Percentiles rank a stretch among this genome's conserved stretches.
Evolutionary conservation across 2,797 vertebrate species (phyloP).

Genomic region (Brotula barbata): DNA sequence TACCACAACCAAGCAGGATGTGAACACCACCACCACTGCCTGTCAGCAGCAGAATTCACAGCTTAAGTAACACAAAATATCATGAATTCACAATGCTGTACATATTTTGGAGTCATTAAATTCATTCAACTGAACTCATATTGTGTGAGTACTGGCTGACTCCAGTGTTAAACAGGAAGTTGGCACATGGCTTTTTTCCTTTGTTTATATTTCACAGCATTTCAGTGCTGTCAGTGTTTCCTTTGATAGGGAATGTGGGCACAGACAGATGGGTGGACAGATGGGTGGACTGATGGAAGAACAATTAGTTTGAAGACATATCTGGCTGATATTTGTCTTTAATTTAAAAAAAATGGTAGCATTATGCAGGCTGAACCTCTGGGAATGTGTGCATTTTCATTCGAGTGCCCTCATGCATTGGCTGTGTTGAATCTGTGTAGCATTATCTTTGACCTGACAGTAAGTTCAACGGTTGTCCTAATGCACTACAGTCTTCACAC

Average conservation of each 20-base stretch:
- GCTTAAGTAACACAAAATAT: constrained; percentile 1
- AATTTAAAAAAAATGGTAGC: too few species aligned
- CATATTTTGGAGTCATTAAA: constrained; percentile 7
- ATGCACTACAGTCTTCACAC: background rate
- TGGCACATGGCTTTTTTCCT: constrained; percentile 22
- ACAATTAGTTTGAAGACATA: constrained; percentile 2
- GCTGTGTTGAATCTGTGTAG: background rate
- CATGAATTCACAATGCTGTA: background rate
- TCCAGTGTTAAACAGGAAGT: constrained; percentile 51
- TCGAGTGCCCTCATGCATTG: too few species aligned
- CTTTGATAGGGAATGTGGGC: constrained; percentile 24
- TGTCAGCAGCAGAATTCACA: constrained; percentile 4
- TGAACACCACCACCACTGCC: background rate
- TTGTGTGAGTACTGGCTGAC: constrained; percentile 26
- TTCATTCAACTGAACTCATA: constrained; percentile 33
- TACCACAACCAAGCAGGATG: constrained; percentile 34
- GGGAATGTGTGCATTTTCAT: background rate
- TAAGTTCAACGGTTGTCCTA: background rate
- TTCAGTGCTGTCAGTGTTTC: constrained; percentile 16
- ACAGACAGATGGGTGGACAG: background rate
- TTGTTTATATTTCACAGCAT: constrained; percentile 29
- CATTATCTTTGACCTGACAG: background rate
- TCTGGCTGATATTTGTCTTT: constrained; percentile 5
- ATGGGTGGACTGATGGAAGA: too few species aligned
- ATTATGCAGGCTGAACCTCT: too few species aligned